phyloP scores from a whole-genome alignment of 2,888 invertebrate genomes.

The Cryptosula pallasiana region DNA sequence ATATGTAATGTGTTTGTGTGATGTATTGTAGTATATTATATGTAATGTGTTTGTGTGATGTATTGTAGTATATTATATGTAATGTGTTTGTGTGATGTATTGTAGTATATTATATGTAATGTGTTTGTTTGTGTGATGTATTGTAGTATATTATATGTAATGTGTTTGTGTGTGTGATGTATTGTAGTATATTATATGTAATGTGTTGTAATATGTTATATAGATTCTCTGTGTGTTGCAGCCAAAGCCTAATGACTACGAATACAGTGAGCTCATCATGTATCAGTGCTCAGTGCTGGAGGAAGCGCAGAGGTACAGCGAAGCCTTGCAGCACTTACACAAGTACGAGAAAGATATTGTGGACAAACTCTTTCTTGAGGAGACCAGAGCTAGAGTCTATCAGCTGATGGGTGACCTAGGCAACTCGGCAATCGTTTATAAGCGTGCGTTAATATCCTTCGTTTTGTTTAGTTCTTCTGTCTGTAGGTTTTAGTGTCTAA shows the following conservation, averaged over 20 bases:
- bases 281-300: slow-evolving; percentile 94
- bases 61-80: too few species aligned
- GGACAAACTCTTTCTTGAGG: slow-evolving; percentile 86
- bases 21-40: neutral
- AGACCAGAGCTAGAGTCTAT: slow-evolving; percentile 70
- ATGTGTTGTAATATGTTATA: neutral
- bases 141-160: too few species aligned
- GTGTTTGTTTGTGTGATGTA: too few species aligned
- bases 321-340: slow-evolving; percentile 81
- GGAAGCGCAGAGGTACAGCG: slow-evolving; percentile 78
- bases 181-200: neutral
- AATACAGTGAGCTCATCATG: slow-evolving; percentile 90
- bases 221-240: too few species aligned
- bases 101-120: too few species aligned
- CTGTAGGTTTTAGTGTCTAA: too few species aligned
- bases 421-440: slow-evolving; percentile 3
- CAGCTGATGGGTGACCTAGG: neutral
- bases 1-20: neutral
- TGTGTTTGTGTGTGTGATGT: too few species aligned
- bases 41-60: too few species aligned
- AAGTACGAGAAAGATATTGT: slow-evolving; percentile 83
- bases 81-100: too few species aligned
- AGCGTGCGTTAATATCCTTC: too few species aligned
- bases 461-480: too few species aligned
- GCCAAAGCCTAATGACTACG: slow-evolving; percentile 68